These are phyloP conservation scores for Eretmocerus hayati DNA, from an alignment of 2,888 invertebrate species.

Conservation along the genomic window DNA sequence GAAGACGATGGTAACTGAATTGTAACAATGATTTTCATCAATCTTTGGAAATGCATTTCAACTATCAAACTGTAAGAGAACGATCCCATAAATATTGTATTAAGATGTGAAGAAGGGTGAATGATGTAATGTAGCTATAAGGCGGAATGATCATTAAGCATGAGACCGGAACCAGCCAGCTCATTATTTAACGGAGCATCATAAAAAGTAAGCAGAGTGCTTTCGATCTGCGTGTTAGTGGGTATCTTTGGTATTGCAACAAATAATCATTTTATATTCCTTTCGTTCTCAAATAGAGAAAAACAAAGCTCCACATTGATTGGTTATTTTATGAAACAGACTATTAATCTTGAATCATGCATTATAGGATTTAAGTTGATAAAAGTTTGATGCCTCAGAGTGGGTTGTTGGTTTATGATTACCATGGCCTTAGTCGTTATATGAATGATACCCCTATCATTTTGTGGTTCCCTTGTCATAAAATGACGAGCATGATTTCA, in stretches of 20 bases:
- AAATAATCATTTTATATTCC: conserved; percentile 11
- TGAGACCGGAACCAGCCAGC: conserved; percentile 38
- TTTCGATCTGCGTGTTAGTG: conserved; percentile 21
- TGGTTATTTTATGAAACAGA: too few relatives aligned
- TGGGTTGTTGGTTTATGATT: too few relatives aligned
- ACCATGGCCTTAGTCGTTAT: too few relatives aligned
- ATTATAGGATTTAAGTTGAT: too few relatives aligned
- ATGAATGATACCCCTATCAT: too few relatives aligned
- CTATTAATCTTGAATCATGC: too few relatives aligned
- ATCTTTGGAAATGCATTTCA: conserved; percentile 16
- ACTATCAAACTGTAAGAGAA: conserved; percentile 11
- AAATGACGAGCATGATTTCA: too few relatives aligned
- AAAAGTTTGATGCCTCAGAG: too few relatives aligned
- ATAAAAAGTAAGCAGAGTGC: conserved; percentile 17
- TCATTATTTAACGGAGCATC: conserved; percentile 17
- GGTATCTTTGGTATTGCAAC: conserved; percentile 22
- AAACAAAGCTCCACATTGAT: conserved; percentile 14
- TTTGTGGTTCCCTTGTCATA: too few relatives aligned
- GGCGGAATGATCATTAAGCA: conserved; percentile 21
- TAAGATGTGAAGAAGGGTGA: conserved; percentile 4
- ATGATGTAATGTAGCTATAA: conserved; percentile 10
- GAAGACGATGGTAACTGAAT: conserved; percentile 2
- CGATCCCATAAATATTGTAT: conserved; percentile 3
- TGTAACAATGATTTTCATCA: conserved; percentile 16
- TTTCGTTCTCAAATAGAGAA: conserved; percentile 11